Evolutionary conservation across 1,140 invertebrate genomes (phyloP), one percentile per base, ranked within the genome.

Genomic region (Belonocnema kinseyi): DNA sequence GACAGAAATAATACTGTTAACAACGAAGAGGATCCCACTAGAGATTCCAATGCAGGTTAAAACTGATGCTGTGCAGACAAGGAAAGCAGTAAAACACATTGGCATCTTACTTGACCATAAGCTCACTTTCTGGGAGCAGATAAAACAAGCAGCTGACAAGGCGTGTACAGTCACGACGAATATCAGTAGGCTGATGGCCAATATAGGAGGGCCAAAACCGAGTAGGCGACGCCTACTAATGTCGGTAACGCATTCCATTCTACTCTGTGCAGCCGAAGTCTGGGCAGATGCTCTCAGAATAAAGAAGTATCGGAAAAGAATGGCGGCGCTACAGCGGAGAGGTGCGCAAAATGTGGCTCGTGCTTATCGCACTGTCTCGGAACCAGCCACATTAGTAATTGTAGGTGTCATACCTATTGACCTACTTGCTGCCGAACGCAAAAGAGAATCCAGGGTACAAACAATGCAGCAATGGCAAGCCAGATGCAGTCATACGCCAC

Each of bases 1-100:
- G 50, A 83, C 85, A 0, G 81, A 86, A 21, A 78, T 83, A 1
- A 61, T 85, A 0, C 3, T 85, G 1, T 26, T 85, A 12, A 76
- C 74, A 0, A 77, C 73, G n/a, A 78, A 74, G 19, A 16, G 72
- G 17, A 81, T 78, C 40, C 10, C 61, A 0, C 58, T 19, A 1
- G 71, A 74, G 11, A 33, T 61, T 0, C 26, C 21, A 0, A 3
- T 80, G 3, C 50, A 76, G 12, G 19, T 78, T 2, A 56, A 58
- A 50, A 14, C 72, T 2, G 17, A 46, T 14, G 53, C 3, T n/a
- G 73, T 85, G 4, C 12, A 12, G 19, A 74, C 83, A 26, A 74
- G 58, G 13, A 53, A n/a, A 40, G 51, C 51, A 6, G 51, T 21
- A 3, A 21, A 61, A 17, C 17, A 61, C 10, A 12, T 61, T 19